phyloP scores from a whole-genome alignment of 1,140 invertebrate species.

The Ceratitis capitata region DNA sequence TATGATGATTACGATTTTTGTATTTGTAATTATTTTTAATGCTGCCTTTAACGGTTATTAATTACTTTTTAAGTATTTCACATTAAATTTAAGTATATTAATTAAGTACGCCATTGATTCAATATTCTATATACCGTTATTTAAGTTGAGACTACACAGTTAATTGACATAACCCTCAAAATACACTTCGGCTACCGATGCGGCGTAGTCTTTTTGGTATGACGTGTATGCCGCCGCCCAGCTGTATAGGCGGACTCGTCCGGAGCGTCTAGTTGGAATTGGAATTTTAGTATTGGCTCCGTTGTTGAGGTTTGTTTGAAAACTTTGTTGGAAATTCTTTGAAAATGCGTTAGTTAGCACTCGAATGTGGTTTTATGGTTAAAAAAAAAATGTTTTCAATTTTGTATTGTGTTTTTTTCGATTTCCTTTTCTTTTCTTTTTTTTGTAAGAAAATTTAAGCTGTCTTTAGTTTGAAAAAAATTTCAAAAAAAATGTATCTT shows the following conservation, averaged over 20 bases:
- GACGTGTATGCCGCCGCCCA: slow-evolving; percentile 45
- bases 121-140: not conserved
- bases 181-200: slow-evolving; percentile 55
- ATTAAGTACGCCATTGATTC: slow-evolving; percentile 61
- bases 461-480: not conserved
- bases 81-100: slow-evolving; percentile 64
- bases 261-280: slow-evolving; percentile 50
- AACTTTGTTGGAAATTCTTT: slow-evolving; percentile 48
- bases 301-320: slow-evolving; percentile 59
- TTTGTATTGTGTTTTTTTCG: no score
- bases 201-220: slow-evolving; percentile 58
- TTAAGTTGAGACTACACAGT: not conserved
- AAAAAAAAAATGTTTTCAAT: not conserved
- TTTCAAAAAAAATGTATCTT: not conserved
- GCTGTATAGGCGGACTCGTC: slow-evolving; percentile 48
- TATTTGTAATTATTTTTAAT: not conserved
- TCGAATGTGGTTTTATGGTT: not conserved
- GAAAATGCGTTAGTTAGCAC: not conserved
- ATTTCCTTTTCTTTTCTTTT: no score
- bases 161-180: not conserved
- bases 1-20: not conserved
- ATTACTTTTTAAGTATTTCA: slow-evolving; percentile 64
- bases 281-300: slow-evolving; percentile 57
- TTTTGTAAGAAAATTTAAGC: not conserved
- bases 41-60: slow-evolving; percentile 53